phyloP scores from a whole-genome alignment of 2,797 vertebrate species.

The Crenuchus spilurus region DNA sequence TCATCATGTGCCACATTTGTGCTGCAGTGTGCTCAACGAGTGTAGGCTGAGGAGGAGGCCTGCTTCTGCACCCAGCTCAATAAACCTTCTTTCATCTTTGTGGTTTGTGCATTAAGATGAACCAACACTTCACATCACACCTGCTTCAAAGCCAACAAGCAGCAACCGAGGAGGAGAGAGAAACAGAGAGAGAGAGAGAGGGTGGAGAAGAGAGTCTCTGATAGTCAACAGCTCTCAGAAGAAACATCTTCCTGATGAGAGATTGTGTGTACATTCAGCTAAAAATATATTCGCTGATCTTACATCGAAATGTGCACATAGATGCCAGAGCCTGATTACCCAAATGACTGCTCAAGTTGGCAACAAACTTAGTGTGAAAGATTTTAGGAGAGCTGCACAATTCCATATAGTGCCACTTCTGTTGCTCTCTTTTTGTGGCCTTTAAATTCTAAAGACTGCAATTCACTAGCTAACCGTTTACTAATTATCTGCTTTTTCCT shows the following conservation, averaged over 20 bases:
- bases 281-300: background rate
- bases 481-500: too few relatives aligned
- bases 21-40: background rate
- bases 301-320: background rate
- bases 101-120: constrained; percentile 65
- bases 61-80: constrained; percentile 64
- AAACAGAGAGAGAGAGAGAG: constrained; percentile 55
- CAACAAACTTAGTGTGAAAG: background rate
- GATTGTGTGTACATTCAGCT: background rate
- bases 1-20: background rate
- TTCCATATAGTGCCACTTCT: too few relatives aligned
- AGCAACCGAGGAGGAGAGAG: constrained; percentile 53
- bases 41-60: constrained; percentile 11
- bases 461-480: too few relatives aligned
- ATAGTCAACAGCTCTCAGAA: constrained; percentile 9
- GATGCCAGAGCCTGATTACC: background rate
- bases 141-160: constrained; percentile 68
- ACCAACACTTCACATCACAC: constrained; percentile 72
- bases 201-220: constrained; percentile 27
- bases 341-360: background rate
- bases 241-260: constrained; percentile 2
- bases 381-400: too few relatives aligned
- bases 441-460: too few relatives aligned
- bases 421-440: too few relatives aligned
- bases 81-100: constrained; percentile 67